Evolutionary conservation across 2,113 vertebrate species (phyloP).

Genomic region (Lophotis ruficrista): DNA sequence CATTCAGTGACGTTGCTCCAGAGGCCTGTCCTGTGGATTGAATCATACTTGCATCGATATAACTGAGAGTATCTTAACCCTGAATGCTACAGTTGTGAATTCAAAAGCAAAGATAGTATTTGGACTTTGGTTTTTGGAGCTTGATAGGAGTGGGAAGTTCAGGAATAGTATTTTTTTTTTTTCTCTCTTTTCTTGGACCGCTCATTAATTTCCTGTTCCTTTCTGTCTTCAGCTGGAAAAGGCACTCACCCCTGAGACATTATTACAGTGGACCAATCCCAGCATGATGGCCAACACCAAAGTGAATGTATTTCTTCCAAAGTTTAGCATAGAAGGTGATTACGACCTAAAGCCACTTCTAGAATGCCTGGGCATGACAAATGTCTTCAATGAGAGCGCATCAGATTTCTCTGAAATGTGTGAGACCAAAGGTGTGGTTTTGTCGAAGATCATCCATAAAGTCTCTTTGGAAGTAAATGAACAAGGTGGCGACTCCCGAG

Average conservation of each 20-base stretch:
- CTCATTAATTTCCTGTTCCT: not conserved
- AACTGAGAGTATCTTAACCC: not conserved
- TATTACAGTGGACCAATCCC: conserved; percentile 80
- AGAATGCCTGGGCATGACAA: conserved; percentile 77
- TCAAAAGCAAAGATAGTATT: not conserved
- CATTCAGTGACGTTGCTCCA: not conserved
- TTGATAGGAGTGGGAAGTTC: not conserved
- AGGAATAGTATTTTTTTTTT: not conserved
- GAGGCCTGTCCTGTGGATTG: not conserved
- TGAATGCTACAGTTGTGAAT: not conserved
- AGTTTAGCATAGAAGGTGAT: conserved; percentile 76
- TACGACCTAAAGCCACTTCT: conserved; percentile 73
- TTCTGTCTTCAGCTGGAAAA: conserved; percentile 75
- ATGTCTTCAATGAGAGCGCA: conserved; percentile 65
- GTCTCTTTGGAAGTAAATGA: conserved; percentile 77
- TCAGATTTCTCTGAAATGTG: conserved; percentile 83
- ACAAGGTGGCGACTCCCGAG: conserved; percentile 77
- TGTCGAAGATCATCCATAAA: conserved; percentile 77
- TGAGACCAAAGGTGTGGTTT: conserved; percentile 75
- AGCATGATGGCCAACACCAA: conserved; percentile 82
- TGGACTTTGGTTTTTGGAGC: not conserved
- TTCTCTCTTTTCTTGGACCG: not conserved
- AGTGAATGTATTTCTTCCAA: conserved; percentile 82
- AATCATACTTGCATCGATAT: not conserved
- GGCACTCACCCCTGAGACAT: conserved; percentile 71